Conservation (phyloP, 2,888 invertebrate genomes). For the Drosophila kuntzei region DNA sequence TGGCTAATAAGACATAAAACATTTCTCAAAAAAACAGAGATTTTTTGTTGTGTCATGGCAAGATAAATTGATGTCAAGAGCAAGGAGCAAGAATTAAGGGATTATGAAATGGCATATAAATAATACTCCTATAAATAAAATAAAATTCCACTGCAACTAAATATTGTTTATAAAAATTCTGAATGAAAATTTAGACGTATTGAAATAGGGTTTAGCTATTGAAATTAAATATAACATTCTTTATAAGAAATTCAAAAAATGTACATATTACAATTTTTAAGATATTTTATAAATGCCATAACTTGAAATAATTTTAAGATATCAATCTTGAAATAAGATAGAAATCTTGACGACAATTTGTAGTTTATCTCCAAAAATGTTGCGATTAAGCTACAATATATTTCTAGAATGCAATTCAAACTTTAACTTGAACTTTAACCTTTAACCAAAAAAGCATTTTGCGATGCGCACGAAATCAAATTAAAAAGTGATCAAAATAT, state of each 20-base stretch:
- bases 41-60: slow-evolving; percentile 30
- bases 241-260: background rate
- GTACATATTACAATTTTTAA: background rate
- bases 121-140: slow-evolving; percentile 14
- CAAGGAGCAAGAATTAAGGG: slow-evolving; percentile 32
- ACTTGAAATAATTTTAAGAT: background rate
- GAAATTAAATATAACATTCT: background rate
- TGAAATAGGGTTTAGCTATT: background rate
- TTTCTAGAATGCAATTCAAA: background rate
- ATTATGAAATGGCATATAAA: slow-evolving; percentile 44
- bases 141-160: too few relatives aligned
- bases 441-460: slow-evolving; percentile 22
- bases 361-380: background rate
- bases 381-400: too few relatives aligned
- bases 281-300: background rate
- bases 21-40: background rate
- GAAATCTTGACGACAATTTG: background rate
- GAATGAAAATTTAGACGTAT: background rate
- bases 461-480: slow-evolving; percentile 55
- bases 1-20: slow-evolving; percentile 40
- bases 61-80: slow-evolving; percentile 46
- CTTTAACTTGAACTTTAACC: slow-evolving; percentile 40
- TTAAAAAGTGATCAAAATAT: slow-evolving; percentile 75
- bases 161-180: background rate
- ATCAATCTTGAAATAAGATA: background rate